Percentiles rank a stretch among this genome's conserved stretches.
Evolutionary conservation across 53 echinoderm and acorn worm species (phyloP).

Genomic region (Henricia sp.): DNA sequence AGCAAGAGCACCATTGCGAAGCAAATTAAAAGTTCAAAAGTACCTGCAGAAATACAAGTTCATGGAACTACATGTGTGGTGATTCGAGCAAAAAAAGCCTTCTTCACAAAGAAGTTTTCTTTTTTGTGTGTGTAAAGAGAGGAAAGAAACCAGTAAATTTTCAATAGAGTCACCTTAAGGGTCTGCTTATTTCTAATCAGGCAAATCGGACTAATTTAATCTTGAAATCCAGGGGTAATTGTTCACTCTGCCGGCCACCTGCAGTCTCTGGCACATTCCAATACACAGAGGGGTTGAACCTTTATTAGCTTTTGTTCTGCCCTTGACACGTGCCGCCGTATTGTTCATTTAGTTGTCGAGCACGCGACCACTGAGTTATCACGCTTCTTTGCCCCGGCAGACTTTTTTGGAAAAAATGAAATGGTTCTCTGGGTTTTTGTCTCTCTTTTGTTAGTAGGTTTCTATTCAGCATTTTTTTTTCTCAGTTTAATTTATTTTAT

Average conservation of each 20-base stretch:
- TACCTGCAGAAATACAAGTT: no score
- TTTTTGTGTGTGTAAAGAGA: not conserved
- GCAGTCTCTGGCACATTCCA: conserved; percentile 49
- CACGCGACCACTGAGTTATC: conserved; percentile 46
- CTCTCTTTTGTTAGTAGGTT: not conserved
- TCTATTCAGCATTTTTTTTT: not conserved
- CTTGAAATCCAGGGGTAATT: conserved; percentile 39
- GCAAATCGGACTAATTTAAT: conserved; percentile 60
- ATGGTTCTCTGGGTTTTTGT: not conserved
- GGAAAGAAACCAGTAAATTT: conserved; percentile 18
- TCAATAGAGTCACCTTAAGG: conserved; percentile 31
- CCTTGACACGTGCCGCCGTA: conserved; percentile 43
- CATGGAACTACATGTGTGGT: no score
- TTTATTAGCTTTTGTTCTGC: conserved; percentile 62
- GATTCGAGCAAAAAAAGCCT: no score
- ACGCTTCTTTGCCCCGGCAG: not conserved
- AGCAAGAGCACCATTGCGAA: no score
- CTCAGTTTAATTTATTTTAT: not conserved
- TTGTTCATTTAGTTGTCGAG: conserved; percentile 24
- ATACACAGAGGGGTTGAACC: conserved; percentile 29
- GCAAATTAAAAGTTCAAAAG: no score
- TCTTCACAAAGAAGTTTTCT: conserved; percentile 25
- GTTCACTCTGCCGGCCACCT: conserved; percentile 30
- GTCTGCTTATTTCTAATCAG: conserved; percentile 53
- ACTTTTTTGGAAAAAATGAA: not conserved